A percentile compares a stretch with the other conserved stretches of the same genome.
Evolutionary conservation across 2,888 invertebrate species (phyloP).

Genomic region (Drosophila tanythrix): DNA sequence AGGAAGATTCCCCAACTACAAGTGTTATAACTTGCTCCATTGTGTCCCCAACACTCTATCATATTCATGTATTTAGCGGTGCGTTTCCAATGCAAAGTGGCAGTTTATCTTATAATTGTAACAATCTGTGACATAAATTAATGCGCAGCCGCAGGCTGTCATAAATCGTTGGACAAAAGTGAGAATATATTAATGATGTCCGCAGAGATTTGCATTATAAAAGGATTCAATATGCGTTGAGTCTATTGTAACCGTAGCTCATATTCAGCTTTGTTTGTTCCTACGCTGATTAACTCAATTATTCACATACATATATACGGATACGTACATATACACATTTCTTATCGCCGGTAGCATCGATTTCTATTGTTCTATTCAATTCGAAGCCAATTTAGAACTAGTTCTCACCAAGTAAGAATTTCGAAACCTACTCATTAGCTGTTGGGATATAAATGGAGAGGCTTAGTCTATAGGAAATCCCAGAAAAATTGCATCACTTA

Average conservation of each 20-base stretch:
- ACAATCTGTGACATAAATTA: slow-evolving; percentile 69
- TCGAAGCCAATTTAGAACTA: slow-evolving; percentile 41
- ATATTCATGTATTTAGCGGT: slow-evolving; percentile 62
- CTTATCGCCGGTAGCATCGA: slow-evolving; percentile 62
- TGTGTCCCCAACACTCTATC: slow-evolving; percentile 15
- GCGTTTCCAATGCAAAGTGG: slow-evolving; percentile 76
- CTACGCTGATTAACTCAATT: not conserved
- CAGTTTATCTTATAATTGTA: slow-evolving; percentile 80
- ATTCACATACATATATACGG: not conserved
- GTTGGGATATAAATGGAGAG: slow-evolving; percentile 7
- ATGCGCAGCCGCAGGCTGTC: slow-evolving; percentile 46
- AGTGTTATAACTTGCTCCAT: slow-evolving; percentile 14
- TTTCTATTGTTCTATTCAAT: slow-evolving; percentile 55
- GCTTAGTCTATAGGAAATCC: slow-evolving; percentile 2
- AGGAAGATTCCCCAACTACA: slow-evolving; percentile 12
- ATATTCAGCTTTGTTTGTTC: not conserved
- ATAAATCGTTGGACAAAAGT: slow-evolving; percentile 64
- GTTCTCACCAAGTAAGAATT: slow-evolving; percentile 45
- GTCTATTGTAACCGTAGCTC: slow-evolving; percentile 6
- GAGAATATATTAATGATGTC: slow-evolving; percentile 56
- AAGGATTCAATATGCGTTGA: slow-evolving; percentile 41
- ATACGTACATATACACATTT: slow-evolving; percentile 2
- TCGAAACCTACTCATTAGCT: slow-evolving; percentile 31
- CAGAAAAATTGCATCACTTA: slow-evolving; percentile 34
- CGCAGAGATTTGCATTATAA: slow-evolving; percentile 70